Evolutionary conservation across 2,888 invertebrate species (phyloP).

Genomic region (Sminthurinus aureus): DNA sequence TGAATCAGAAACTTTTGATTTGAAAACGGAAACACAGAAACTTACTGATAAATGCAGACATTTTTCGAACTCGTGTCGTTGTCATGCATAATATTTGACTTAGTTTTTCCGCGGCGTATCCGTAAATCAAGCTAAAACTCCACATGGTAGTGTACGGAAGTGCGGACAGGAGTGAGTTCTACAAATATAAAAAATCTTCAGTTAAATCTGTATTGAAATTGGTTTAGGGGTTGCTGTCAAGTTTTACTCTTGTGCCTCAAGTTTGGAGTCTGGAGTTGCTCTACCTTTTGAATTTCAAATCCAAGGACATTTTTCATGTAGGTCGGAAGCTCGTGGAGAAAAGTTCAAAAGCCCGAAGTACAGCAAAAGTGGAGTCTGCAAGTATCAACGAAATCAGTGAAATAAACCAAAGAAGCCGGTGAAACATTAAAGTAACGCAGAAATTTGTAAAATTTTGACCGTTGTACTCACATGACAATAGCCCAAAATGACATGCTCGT

Average conservation of each 20-base stretch:
- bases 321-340: slow-evolving; percentile 80
- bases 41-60: slow-evolving; percentile 12
- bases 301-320: slow-evolving; percentile 86
- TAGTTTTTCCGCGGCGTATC: slow-evolving; percentile 22
- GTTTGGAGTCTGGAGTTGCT: no score
- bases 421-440: no score
- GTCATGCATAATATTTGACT: background rate
- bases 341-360: slow-evolving; percentile 80
- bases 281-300: slow-evolving; percentile 69
- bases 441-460: no score
- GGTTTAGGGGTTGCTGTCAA: background rate
- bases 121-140: slow-evolving; percentile 33
- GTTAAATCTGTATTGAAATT: no score
- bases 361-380: no score
- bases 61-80: slow-evolving; percentile 23
- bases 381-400: no score
- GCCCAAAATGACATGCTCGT: slow-evolving; percentile 77
- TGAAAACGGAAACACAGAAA: slow-evolving; percentile 38
- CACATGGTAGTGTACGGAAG: slow-evolving; percentile 40
- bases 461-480: no score
- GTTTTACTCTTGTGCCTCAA: no score
- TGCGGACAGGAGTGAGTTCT: slow-evolving; percentile 42
- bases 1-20: background rate
- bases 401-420: no score
- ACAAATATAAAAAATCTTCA: no score